phyloP scores from a whole-genome alignment of 2,797 vertebrate genomes.

The Darevskia mixta region DNA sequence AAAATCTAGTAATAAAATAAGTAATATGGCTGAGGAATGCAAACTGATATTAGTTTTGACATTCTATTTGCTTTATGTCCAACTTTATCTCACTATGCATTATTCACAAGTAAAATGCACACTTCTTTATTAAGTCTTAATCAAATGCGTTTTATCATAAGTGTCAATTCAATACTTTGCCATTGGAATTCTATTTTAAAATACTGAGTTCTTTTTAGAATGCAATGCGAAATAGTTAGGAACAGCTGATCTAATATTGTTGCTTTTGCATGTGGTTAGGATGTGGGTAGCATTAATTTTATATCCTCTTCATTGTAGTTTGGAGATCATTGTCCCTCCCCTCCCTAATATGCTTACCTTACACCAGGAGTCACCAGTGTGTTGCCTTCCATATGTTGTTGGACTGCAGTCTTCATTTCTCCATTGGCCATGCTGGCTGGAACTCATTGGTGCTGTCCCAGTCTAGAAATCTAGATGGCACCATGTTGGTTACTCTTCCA shows the following conservation, averaged over 20 bases:
- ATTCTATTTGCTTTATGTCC: slow-evolving; percentile 93
- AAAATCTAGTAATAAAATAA: slow-evolving; percentile 83
- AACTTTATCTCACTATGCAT: slow-evolving; percentile 88
- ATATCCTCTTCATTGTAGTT: background rate
- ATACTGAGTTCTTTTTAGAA: slow-evolving; percentile 72
- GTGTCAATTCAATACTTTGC: slow-evolving; percentile 78
- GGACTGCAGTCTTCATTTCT: no score
- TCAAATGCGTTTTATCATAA: slow-evolving; percentile 81
- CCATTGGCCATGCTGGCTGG: no score
- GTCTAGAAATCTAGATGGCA: no score
- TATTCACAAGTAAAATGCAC: slow-evolving; percentile 91
- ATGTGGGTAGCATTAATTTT: slow-evolving; percentile 44
- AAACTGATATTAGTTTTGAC: slow-evolving; percentile 90
- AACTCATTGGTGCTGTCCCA: no score
- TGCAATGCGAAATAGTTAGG: slow-evolving; percentile 48
- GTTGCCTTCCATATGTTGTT: no score
- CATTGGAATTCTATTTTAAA: slow-evolving; percentile 76
- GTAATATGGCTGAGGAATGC: slow-evolving; percentile 90
- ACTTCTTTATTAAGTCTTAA: slow-evolving; percentile 88
- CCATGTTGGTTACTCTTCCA: no score
- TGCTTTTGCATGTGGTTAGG: slow-evolving; percentile 50
- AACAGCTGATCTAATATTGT: slow-evolving; percentile 62
- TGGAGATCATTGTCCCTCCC: background rate
- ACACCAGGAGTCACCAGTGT: no score
- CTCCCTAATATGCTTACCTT: background rate